Evolutionary conservation across 2,888 invertebrate species (phyloP).

Genomic region (Phymatocera aterrima): DNA sequence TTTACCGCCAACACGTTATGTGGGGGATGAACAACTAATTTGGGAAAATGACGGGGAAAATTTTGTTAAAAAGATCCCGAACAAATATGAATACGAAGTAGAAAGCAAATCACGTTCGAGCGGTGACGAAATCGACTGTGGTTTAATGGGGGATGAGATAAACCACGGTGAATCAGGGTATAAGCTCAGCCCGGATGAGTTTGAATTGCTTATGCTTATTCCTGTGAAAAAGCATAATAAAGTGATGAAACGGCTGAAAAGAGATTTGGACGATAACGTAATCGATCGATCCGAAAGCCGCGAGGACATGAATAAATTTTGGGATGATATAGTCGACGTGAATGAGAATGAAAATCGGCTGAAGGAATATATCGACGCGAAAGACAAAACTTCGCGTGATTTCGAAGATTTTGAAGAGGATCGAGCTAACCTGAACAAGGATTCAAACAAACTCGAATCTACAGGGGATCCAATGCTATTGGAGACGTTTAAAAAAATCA

Average conservation of each 20-base stretch:
- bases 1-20: background rate
- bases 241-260: background rate
- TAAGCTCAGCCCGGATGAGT: slow-evolving; percentile 19
- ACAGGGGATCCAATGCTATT: background rate
- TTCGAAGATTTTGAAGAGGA: slow-evolving; percentile 38
- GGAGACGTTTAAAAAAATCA: slow-evolving; percentile 5
- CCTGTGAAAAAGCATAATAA: slow-evolving; percentile 48
- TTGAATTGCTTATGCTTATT: slow-evolving; percentile 53
- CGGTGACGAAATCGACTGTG: slow-evolving; percentile 1
- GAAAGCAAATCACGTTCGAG: background rate
- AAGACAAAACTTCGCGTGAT: slow-evolving; percentile 3
- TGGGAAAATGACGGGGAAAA: background rate
- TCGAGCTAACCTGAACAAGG: slow-evolving; percentile 18
- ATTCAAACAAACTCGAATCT: slow-evolving; percentile 15
- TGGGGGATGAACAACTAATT: background rate
- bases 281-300: slow-evolving; percentile 11
- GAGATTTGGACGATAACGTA: slow-evolving; percentile 24
- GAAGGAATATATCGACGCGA: slow-evolving; percentile 43
- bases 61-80: background rate
- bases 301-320: slow-evolving; percentile 51
- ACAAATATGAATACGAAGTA: background rate
- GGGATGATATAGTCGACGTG: slow-evolving; percentile 49
- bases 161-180: background rate
- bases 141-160: background rate
- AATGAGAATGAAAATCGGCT: slow-evolving; percentile 52